Conservation (phyloP, 2,888 invertebrate genomes). For the Vannuccia rotundouncinata region DNA sequence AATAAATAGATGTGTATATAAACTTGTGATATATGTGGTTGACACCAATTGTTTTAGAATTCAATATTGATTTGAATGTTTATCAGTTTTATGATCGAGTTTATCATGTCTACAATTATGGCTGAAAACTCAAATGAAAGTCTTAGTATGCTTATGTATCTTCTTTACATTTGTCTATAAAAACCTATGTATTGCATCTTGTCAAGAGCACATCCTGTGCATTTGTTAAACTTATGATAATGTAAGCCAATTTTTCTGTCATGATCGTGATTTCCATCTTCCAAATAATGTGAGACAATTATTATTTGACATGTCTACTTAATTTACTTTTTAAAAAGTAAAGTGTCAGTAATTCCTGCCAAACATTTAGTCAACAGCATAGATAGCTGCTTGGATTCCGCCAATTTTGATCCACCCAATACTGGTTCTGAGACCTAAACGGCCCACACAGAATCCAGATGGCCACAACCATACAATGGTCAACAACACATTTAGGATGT, state of each 20-base stretch:
- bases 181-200: background rate
- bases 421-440: slow-evolving; percentile 10
- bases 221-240: background rate
- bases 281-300: background rate
- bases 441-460: background rate
- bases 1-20: no score
- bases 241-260: background rate
- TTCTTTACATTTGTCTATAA: background rate
- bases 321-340: background rate
- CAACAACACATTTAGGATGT: slow-evolving; percentile 10
- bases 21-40: no score
- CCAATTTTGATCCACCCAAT: slow-evolving; percentile 17
- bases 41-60: no score
- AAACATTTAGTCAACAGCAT: slow-evolving; percentile 24
- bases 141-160: background rate
- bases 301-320: background rate
- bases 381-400: slow-evolving; percentile 1
- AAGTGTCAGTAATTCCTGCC: background rate
- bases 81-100: background rate
- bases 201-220: background rate
- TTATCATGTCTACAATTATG: background rate
- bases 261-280: background rate
- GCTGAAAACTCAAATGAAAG: background rate
- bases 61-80: background rate
- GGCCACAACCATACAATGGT: slow-evolving; percentile 23